These are phyloP conservation scores for Echeneis naucrates DNA, from an alignment of 2,797 vertebrate species.

Conservation along the genomic window DNA sequence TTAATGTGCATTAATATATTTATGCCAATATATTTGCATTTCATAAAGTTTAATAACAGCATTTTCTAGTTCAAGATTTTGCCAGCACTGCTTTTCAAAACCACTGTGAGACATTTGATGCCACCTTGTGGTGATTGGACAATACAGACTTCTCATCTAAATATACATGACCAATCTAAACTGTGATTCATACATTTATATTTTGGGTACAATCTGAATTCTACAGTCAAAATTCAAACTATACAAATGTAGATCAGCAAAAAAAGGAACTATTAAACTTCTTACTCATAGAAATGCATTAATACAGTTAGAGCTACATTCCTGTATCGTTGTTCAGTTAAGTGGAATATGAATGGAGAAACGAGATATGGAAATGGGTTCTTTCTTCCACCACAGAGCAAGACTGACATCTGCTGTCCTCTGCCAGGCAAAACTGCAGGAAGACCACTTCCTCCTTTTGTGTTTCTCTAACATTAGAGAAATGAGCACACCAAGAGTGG, in stretches of 20 bases:
- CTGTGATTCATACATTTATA: not conserved
- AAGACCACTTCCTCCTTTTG: no score
- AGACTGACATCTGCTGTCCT: slow-evolving; percentile 74
- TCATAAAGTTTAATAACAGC: slow-evolving; percentile 52
- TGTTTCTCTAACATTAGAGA: no score
- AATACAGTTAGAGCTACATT: not conserved
- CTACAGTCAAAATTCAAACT: not conserved
- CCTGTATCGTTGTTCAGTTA: not conserved
- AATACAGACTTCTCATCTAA: not conserved
- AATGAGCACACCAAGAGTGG: no score
- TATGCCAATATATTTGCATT: slow-evolving; percentile 74
- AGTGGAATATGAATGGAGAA: not conserved
- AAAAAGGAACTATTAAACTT: not conserved
- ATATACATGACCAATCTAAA: not conserved
- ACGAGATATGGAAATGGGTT: not conserved
- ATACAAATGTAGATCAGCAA: not conserved
- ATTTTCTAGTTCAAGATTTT: slow-evolving; percentile 47
- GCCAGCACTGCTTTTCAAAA: slow-evolving; percentile 3
- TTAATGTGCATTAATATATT: slow-evolving; percentile 65
- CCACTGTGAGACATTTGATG: slow-evolving; percentile 49
- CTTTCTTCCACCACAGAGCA: slow-evolving; percentile 48
- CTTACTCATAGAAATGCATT: no score
- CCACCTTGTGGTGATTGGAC: slow-evolving; percentile 61
- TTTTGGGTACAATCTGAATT: not conserved
- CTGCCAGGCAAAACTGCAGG: not conserved